phyloP scores from a whole-genome alignment of 92 coral and sea anemone species.

The Palythoa grandis region DNA sequence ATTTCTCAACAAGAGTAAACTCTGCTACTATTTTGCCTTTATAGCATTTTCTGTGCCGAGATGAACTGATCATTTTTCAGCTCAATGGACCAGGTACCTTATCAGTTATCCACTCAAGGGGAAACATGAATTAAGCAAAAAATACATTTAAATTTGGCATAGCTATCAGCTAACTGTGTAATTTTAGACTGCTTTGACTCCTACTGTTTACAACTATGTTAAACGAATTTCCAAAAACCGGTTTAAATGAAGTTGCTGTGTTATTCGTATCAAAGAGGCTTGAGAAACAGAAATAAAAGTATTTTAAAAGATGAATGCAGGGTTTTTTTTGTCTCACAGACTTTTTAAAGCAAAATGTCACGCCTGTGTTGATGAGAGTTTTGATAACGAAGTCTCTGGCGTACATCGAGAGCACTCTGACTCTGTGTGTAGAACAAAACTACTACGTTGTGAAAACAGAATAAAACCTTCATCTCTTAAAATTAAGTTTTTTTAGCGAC shows the following conservation, averaged over 20 bases:
- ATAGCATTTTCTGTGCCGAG: neutral
- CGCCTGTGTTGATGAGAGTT: neutral
- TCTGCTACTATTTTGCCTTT: neutral
- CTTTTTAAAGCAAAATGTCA: neutral
- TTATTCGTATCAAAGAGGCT: neutral
- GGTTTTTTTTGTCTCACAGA: neutral
- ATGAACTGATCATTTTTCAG: neutral
- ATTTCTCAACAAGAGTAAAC: neutral
- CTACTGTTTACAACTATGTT: slow-evolving; percentile 2
- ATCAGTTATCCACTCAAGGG: neutral
- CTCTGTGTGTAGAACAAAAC: too few species aligned
- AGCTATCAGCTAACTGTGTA: neutral
- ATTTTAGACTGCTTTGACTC: neutral
- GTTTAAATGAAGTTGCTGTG: neutral
- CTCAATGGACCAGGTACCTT: slow-evolving; percentile 8
- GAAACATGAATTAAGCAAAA: neutral
- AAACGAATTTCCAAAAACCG: neutral
- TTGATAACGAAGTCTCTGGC: too few species aligned
- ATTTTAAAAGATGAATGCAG: neutral
- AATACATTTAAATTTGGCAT: neutral
- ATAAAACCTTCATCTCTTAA: too few species aligned
- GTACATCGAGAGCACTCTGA: too few species aligned
- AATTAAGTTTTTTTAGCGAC: too few species aligned
- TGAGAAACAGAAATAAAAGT: neutral
- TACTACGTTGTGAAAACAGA: too few species aligned